Conservation (phyloP, 2,888 invertebrate genomes). For the Platycheirus rosarum region DNA sequence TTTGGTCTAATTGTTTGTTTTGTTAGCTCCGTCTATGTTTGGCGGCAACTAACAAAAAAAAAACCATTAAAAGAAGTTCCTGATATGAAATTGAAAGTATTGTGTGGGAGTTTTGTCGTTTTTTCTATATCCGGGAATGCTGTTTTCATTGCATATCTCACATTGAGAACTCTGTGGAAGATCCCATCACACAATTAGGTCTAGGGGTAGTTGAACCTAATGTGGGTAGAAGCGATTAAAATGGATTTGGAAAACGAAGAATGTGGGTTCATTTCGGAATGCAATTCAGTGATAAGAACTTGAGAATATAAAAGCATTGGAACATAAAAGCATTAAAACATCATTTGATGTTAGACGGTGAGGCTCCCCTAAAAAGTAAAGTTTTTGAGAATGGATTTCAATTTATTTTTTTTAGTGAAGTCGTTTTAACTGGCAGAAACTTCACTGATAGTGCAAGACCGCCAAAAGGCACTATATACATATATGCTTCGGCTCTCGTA, state of each 20-base stretch:
- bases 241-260: slow-evolving; percentile 18
- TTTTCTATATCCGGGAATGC: slow-evolving; percentile 41
- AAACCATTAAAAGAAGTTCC: slow-evolving; percentile 39
- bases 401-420: no score
- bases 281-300: background rate
- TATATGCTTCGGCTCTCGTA: no score
- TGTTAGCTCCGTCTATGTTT: background rate
- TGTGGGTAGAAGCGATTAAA: slow-evolving; percentile 5
- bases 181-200: slow-evolving; percentile 27
- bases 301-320: no score
- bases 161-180: slow-evolving; percentile 13
- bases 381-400: no score
- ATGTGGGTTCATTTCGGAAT: background rate
- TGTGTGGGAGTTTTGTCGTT: slow-evolving; percentile 44
- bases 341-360: no score
- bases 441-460: no score
- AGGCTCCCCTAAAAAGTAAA: no score
- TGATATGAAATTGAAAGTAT: slow-evolving; percentile 53
- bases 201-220: slow-evolving; percentile 48
- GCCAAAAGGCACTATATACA: no score
- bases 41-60: background rate
- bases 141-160: slow-evolving; percentile 37
- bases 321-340: no score
- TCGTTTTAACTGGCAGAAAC: no score
- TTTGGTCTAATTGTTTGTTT: background rate